Conservation (phyloP, 2,797 vertebrate species). For the Basileuterus tristriatus region DNA sequence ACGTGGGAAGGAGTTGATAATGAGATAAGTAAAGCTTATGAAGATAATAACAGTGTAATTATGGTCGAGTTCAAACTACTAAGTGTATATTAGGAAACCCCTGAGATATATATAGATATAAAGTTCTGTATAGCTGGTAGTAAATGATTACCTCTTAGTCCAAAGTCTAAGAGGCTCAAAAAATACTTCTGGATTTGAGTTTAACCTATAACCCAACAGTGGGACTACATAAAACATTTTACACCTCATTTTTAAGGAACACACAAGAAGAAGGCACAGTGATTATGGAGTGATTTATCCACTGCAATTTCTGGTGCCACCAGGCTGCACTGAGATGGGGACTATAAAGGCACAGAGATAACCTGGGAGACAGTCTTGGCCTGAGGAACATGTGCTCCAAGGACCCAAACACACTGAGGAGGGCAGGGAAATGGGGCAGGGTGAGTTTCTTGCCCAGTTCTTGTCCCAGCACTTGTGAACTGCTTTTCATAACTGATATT, state of each 20-base stretch:
- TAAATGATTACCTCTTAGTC: constrained; percentile 50
- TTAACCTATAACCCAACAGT: not conserved
- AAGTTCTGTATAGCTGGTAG: constrained; percentile 54
- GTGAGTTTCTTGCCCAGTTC: not conserved
- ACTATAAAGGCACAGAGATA: not conserved
- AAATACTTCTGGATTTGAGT: not conserved
- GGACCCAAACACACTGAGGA: not conserved
- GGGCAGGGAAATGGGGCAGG: not conserved
- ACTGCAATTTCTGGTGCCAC: not conserved
- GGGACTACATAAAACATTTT: not conserved
- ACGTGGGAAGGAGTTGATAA: constrained; percentile 74
- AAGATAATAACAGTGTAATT: constrained; percentile 80
- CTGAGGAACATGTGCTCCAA: fast-evolving
- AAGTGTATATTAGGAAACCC: constrained; percentile 65
- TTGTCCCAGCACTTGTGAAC: not conserved
- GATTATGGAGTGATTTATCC: not conserved
- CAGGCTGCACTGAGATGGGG: fast-evolving
- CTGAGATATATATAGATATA: constrained; percentile 60
- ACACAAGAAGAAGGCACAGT: not conserved
- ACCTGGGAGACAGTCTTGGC: not conserved
- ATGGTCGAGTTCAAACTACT: constrained; percentile 72
- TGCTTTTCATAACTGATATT: not conserved
- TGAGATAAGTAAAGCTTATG: constrained; percentile 81
- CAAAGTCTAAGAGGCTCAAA: constrained; percentile 16
- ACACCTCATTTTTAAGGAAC: not conserved